Evolutionary conservation across 1,140 invertebrate species (phyloP), one percentile per base, ranked within the genome.

Genomic region (Odontomachus brunneus): DNA sequence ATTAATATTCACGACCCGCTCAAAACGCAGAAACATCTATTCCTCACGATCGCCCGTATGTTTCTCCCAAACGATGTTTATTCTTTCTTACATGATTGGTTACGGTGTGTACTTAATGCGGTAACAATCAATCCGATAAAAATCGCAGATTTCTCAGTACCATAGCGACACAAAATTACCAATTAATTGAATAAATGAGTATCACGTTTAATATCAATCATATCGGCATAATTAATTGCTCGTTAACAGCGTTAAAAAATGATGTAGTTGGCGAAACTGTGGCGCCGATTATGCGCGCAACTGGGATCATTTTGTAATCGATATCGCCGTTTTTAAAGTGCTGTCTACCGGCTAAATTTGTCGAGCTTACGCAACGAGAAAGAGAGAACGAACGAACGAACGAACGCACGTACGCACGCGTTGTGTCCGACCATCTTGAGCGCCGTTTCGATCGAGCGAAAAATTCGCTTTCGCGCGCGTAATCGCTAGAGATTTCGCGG

Each of bases 271-370:
- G 5, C 29, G 26, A 86, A 82, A 67, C 15, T 57, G 29, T 69
- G 51, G 29, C 53, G 57, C 22, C 53, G 76, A 83, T 67, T 67
- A 38, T 76, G 24, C n/a, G 17, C 60, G 12, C 14, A 24, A 67
- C 60, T 84, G 73, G 85, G 76, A 82, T 89, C 84, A 90, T 91
- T 92, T 93, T 91, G 92, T 93, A 92, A 94, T 92, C 91, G 93
- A 94, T 94, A 93, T 93, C 90, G 82, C 85, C 87, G 86, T 93
- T 91, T 92, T 91, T 83, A 91, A 44, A 91, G 90, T 90, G 91
- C 90, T 91, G 88, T 90, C 89, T 87, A 87, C 89, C 81, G 90
- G 91, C 91, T 93, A 94, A 93, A 93, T 94, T 93, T 93, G 91
- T 93, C 88, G 72, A 87, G 69, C 88, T 89, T 90, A 90, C 78